phyloP scores from a whole-genome alignment of 2,113 vertebrate species.

The Dicerorhinus sumatrensis region DNA sequence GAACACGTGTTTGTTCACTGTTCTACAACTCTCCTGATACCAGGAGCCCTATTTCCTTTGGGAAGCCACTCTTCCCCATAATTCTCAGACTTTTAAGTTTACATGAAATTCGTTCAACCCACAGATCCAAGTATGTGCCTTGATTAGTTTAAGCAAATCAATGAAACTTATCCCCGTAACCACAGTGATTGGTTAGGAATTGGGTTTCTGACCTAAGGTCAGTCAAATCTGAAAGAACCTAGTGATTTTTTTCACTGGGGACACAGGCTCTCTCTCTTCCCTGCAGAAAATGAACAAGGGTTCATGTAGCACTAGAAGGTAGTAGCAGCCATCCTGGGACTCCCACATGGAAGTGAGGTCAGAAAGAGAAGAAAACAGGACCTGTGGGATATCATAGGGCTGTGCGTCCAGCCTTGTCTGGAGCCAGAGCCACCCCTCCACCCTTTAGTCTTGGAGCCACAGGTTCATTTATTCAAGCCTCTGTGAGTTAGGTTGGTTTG shows the following conservation, averaged over 20 bases:
- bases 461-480: not conserved
- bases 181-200: not conserved
- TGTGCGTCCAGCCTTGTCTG: not conserved
- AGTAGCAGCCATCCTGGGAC: not conserved
- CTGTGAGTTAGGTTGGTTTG: not conserved
- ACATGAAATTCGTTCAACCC: not conserved
- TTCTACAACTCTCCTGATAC: not conserved
- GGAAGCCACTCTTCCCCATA: not conserved
- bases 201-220: not conserved
- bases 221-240: not conserved
- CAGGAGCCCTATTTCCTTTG: not conserved
- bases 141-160: not conserved
- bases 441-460: too few relatives aligned
- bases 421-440: not conserved
- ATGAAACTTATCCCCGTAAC: not conserved
- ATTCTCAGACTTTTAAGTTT: constrained; percentile 10
- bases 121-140: not conserved
- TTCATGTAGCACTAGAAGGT: not conserved
- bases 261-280: not conserved
- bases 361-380: not conserved
- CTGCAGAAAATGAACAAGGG: not conserved
- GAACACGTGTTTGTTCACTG: not conserved
- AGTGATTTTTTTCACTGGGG: not conserved
- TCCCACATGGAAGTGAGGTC: not conserved
- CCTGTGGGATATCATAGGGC: not conserved